Evolutionary conservation across 2,888 invertebrate species (phyloP), one percentile per base, ranked within the genome.

Genomic region (Eupithecia inturbata): DNA sequence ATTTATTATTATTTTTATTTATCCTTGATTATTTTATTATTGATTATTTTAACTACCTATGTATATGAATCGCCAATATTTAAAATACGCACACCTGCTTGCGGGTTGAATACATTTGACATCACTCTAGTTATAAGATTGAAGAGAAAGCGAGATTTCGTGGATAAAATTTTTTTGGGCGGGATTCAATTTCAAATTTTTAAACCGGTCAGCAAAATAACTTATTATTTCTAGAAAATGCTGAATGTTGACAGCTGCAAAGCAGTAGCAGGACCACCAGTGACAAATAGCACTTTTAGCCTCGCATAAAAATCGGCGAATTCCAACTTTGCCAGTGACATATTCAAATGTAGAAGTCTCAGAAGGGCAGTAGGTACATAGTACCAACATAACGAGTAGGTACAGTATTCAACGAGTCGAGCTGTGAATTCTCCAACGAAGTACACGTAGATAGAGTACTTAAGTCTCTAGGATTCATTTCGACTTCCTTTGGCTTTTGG

Each of bases 271-370:
- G 49, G 10, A n/a, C 10, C 10, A 22, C n/a, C 49, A 49, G 49
- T 2, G 62, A 19, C 19, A 28, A 31, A 31, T 62, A 62, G 1
- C 0, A 53, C 16, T 62, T 19, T 28, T 63, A 14, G n/a, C 10
- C n/a, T n/a, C 12, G 36, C 9, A 19, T 19, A 36, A 39, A 60
- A 26, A 26, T 39, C 1, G 14, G 39, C 16, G 62, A 36, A 26
- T 66, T 66, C 66, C n/a, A 39, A 66, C 36, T 66, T 66, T 36
- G 5, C n/a, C 66, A 26, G 66, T 66, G 26, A 39, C 66, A 26
- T 39, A 83, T 85, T 84, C 81, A 82, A 82, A 84, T 85, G 85
- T 82, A 78, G 82, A 78, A 78, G 73, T 79, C 80, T 75, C 79
- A 79, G 81, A 78, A 78, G 80, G 66, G 68, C 73, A 69, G 70